Percentiles rank a stretch among this genome's conserved stretches.
These are phyloP conservation scores for Caenorhabditis sp. DNA, from an alignment of 2,888 invertebrate species.

Conservation along the genomic window DNA sequence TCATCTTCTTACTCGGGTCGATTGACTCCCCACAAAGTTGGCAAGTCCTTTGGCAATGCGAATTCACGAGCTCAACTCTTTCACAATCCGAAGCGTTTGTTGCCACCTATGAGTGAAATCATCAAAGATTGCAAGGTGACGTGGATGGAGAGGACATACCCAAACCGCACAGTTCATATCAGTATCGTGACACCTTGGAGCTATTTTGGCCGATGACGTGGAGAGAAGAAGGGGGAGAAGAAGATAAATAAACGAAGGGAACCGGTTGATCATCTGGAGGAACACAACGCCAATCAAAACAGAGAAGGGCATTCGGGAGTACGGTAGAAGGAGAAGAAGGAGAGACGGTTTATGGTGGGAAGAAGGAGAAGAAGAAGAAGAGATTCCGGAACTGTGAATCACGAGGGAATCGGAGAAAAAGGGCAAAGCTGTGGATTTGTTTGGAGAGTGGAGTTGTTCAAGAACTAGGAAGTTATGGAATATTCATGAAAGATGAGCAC, in stretches of 20 bases:
- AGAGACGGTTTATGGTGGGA: background rate
- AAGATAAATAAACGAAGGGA: constrained; percentile 20
- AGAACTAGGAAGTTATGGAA: too few species aligned
- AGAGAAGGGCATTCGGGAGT: background rate
- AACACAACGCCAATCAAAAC: background rate
- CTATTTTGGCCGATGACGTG: constrained; percentile 48
- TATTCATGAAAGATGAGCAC: too few species aligned
- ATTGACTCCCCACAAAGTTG: constrained; percentile 65
- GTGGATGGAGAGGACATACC: too few species aligned
- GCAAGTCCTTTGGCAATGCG: constrained; percentile 69
- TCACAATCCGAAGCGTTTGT: constrained; percentile 61
- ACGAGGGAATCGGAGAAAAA: background rate
- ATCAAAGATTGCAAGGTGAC: constrained; percentile 19
- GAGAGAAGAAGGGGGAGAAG: constrained; percentile 7
- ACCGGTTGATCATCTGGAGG: constrained; percentile 53
- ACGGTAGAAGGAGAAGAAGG: background rate
- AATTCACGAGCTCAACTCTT: constrained; percentile 62
- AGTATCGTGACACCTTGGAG: constrained; percentile 66
- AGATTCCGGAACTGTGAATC: too few species aligned
- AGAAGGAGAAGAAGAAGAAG: too few species aligned
- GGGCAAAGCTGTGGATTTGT: background rate
- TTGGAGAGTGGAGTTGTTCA: too few species aligned
- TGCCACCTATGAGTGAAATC: constrained; percentile 56
- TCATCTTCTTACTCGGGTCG: constrained; percentile 55
- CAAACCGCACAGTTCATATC: constrained; percentile 76